phyloP scores from a whole-genome alignment of 2,113 vertebrate species.

The Parus major region DNA sequence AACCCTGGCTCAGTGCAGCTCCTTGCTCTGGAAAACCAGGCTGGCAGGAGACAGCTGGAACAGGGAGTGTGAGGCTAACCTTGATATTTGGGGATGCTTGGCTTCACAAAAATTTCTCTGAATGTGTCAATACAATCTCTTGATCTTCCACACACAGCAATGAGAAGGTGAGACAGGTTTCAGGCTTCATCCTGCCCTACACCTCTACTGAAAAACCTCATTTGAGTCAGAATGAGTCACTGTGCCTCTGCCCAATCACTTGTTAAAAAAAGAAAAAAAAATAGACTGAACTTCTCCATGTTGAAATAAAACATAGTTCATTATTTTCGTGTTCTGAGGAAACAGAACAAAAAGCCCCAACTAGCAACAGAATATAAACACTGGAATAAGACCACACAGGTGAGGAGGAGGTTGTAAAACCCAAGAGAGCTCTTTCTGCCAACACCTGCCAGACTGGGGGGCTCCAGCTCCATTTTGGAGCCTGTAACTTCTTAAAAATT shows the following conservation, averaged over 20 bases:
- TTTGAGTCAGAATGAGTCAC: constrained; percentile 19
- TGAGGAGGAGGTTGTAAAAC: background rate
- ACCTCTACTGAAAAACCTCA: constrained; percentile 26
- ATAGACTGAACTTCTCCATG: background rate
- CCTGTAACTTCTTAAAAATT: background rate
- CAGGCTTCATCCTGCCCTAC: background rate
- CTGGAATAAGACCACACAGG: background rate
- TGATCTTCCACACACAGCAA: background rate
- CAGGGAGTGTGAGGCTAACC: background rate
- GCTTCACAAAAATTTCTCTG: background rate
- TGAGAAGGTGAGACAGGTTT: background rate
- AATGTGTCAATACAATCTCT: background rate
- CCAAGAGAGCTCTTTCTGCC: background rate
- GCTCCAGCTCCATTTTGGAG: background rate
- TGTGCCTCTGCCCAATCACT: background rate
- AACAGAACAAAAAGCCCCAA: background rate
- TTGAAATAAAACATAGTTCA: background rate
- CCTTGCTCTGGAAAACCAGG: background rate
- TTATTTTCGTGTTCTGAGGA: background rate
- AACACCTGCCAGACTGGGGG: background rate
- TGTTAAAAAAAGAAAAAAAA: background rate
- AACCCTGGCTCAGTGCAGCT: background rate
- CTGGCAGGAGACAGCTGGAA: background rate
- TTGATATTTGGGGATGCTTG: background rate
- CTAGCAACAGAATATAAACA: background rate